Evolutionary conservation across 2,797 vertebrate genomes (phyloP), one percentile per base, ranked within the genome.

Genomic region (Muscicapa striata): DNA sequence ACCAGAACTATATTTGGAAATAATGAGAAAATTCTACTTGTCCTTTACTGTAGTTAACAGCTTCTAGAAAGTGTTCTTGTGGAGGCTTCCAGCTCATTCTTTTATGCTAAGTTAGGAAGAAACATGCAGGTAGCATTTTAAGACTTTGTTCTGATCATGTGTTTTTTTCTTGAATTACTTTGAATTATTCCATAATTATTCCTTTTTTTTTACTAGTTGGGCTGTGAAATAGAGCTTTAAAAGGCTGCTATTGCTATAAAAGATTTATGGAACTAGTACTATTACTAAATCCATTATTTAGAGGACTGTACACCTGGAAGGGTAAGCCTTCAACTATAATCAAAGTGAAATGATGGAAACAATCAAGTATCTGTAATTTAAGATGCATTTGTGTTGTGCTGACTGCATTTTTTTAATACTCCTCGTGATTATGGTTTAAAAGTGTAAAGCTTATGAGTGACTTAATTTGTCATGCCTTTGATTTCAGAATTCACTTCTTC

Each of bases 401-500:
- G 58, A n/a, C 46, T 72, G 46, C 38, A 30, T 38, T 61, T 54
- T 52, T 80, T 43, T 77, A 0, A 15, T 70, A 9, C 8, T 68
- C 2, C 1, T 34, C 13, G 7, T 83, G 36, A 8, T 76, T 84
- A 26, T 63, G 51, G 36, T 73, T 76, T 84, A 61, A 87, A 66
- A 63, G 29, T 34, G 32, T 17, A 59, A 87, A 62, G 49, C 12
- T 61, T 76, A 9, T 30, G 41, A 57, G 24, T 90, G 75, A 91
- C 21, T 16, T 45, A 30, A 90, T 67, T 27, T 90, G 55, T 76
- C 40, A 34, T 92, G n/a, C 6, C 6, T 81, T 97, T 90, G 36
- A 14, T 96, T 94, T 49, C 95, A 99, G 99, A 99, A 99, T 72
- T 96, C 98, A 63, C 98, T 99, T 27, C 97, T 99, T 69, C 98